Percentiles rank a stretch among this genome's conserved stretches.
These are phyloP conservation scores for Tiliacea aurago DNA, from an alignment of 2,888 invertebrate species.

Conservation along the genomic window DNA sequence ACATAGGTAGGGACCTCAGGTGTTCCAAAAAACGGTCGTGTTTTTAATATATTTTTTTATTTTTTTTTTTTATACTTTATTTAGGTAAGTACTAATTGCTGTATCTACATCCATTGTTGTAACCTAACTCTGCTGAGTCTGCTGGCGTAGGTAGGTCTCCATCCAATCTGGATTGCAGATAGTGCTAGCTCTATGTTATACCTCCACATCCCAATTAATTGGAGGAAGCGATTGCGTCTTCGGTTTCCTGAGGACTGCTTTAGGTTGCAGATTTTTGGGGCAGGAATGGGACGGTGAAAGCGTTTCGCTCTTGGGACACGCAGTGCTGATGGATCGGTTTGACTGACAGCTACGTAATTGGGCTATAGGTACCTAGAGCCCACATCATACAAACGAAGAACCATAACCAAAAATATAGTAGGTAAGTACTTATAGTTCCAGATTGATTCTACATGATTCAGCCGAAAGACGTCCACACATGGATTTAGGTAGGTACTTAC, in stretches of 20 bases:
- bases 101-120: not conserved
- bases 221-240: conserved; percentile 27
- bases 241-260: not conserved
- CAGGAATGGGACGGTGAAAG: conserved; percentile 8
- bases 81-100: too few species aligned
- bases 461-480: not conserved
- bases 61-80: too few species aligned
- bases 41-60: too few species aligned
- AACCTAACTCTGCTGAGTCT: conserved; percentile 26
- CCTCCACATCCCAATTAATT: conserved; percentile 46
- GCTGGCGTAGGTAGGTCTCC: conserved; percentile 26
- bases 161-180: conserved; percentile 55
- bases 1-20: too few species aligned
- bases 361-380: not conserved
- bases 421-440: not conserved
- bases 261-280: conserved; percentile 30
- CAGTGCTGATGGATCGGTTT: conserved; percentile 28
- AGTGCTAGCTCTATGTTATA: conserved; percentile 31
- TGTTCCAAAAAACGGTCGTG: too few species aligned
- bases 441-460: not conserved
- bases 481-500: not conserved
- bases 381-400: not conserved
- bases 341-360: conserved; percentile 26
- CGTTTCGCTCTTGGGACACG: not conserved
- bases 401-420: not conserved